Base-by-base conservation (phyloP, 2,113 vertebrate genomes). In the Xenus cinereus region DNA sequence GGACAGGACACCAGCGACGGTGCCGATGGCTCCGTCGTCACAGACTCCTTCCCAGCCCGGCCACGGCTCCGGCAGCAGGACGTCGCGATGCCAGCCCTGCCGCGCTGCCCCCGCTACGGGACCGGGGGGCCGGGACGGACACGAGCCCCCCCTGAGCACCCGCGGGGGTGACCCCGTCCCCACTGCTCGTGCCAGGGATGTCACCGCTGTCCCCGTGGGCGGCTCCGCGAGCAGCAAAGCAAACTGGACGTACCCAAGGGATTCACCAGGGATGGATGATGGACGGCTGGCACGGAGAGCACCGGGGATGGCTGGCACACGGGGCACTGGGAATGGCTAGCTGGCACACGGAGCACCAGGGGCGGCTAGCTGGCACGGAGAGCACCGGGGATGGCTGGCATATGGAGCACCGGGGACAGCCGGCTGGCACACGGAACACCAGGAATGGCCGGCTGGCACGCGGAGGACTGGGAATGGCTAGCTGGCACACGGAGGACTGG, bases 171-270 rank as follows among this genome's bases (percentile, higher is more conserved):
- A 57, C 63, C 35, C 64, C 1, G 5, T n/a, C 48, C 84, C 79
- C 37, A 20, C 30, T 0, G 0, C 63, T 33, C 0, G 3, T 57
- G 72, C 57, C 68, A 3, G 2, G 3, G 50, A 8, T 73, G 78
- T 76, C 83, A 75, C 75, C 17, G 1, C 18, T 6, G 5, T 73
- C 68, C 69, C 87, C 27, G 0, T 3, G 72, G 19, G 37, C 1
- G 0, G 54, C 77, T 80, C 77, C 3, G 5, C 7, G 3, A 17
- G 64, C 45, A 2, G 35, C 64, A 4, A 9, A 91, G 88, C 27
- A 14, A 60, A 53, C 30, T 19, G 74, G 81, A 62, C 0, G 9
- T 10, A 9, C 12, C 12, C 6, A 0, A 30, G n/a, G 48, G 45
- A 11, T 63, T 60, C 78, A 27, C 41, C 1, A 1, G 56, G n/a